Base-by-base conservation (phyloP, 2,797 vertebrate genomes). In the Pseudochirops cupreus region DNA sequence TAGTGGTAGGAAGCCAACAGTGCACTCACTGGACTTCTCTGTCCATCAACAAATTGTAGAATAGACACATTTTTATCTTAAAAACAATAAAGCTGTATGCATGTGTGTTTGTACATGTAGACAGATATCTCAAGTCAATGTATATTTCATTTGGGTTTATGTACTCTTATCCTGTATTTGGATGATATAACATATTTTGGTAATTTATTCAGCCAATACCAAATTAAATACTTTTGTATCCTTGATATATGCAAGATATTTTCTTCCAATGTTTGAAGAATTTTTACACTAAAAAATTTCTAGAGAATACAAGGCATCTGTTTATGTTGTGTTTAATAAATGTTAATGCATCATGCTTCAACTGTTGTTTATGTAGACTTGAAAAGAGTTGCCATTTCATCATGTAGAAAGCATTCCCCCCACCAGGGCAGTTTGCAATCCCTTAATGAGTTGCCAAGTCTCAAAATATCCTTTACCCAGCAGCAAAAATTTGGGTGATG, bases 11-110 rank as follows among this genome's bases (percentile, higher is more conserved):
- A 91, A 98, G 98, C 98, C 98, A 98, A 93, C 87, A 97, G 98
- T 98, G 98, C 98, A 98, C 98, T 99, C 98, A 98, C 92, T 95
- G 97, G 97, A 97, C 94, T 91, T 96, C 94, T 94, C 96, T 52
- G 96, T 97, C 55, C 82, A 94, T 96, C 95, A 95, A 95, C 94
- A 98, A 98, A 96, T 90, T 98, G 96, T 97, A 97, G 93, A 95
- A 97, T 31, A 74, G 96, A 98, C 94, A 98, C 87, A 46, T 97
- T 98, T 98, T 97, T 97, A 95, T 95, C 95, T 95, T 97, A 96
- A 97, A 56, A 57, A 57, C 57, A 98, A 94, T 96, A 93, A 94
- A 97, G 94, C 97, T 91, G 7, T 33, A 67, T 67, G 31, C 31
- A 39, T n/a, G 3, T n/a, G 31, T 62, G 62, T n/a, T 2, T 62